A percentile compares a stretch with the other conserved stretches of the same genome.
Conservation (phyloP, 2,797 vertebrate species). For the Chiloscyllium punctatum region DNA sequence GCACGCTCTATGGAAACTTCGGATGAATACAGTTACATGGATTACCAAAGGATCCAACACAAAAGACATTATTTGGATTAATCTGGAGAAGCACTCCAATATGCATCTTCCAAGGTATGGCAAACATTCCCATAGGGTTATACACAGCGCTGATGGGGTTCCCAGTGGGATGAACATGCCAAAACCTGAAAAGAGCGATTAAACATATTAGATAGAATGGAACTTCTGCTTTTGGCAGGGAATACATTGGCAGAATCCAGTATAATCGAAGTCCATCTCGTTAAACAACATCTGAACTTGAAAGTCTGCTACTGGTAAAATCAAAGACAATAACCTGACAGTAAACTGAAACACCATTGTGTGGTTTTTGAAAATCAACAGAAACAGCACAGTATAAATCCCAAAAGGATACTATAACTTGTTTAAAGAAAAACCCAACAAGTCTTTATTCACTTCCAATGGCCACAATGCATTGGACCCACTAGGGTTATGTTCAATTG, state of each 20-base stretch:
- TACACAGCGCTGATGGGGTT: background rate
- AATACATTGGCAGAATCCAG: background rate
- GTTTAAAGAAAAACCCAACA: background rate
- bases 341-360: background rate
- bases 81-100: background rate
- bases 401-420: background rate
- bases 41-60: background rate
- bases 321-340: background rate
- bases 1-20: background rate
- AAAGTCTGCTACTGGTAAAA: background rate
- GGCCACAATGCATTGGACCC: background rate
- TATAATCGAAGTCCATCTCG: background rate
- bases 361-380: background rate
- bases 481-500: too few relatives aligned
- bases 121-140: background rate
- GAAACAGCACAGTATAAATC: background rate
- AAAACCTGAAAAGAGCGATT: background rate
- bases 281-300: background rate
- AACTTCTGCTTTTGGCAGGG: background rate
- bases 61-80: background rate
- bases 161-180: background rate
- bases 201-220: background rate
- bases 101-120: background rate
- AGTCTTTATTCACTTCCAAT: background rate
- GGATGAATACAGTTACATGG: background rate